Evolutionary conservation across 2,888 invertebrate genomes (phyloP).

Genomic region (Nephrocerus scutellatus): DNA sequence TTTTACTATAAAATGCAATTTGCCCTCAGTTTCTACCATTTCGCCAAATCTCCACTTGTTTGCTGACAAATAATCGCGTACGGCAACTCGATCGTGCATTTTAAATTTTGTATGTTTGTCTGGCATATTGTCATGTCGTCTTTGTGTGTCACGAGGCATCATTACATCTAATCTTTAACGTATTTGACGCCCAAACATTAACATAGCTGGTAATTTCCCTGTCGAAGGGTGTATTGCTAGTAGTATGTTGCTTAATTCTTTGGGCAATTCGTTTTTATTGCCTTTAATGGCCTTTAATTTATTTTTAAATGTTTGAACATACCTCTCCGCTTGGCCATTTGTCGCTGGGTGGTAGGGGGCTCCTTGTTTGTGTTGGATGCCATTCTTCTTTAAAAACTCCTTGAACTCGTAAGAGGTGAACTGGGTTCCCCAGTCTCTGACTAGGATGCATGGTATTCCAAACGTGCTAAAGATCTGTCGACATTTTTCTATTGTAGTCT

Average conservation of each 20-base stretch:
- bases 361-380: constrained; percentile 13
- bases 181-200: constrained; percentile 18
- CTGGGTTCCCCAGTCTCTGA: constrained; percentile 9
- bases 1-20: constrained; percentile 15
- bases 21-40: constrained; percentile 6
- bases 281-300: constrained; percentile 13
- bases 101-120: constrained; percentile 9
- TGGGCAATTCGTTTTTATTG: too few species aligned
- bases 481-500: constrained; percentile 17
- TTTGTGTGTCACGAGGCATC: constrained; percentile 10
- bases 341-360: constrained; percentile 5
- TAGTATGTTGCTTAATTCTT: too few species aligned
- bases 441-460: constrained; percentile 14
- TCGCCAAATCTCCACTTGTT: constrained; percentile 18
- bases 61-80: constrained; percentile 17
- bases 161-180: constrained; percentile 17
- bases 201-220: constrained; percentile 17
- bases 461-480: constrained; percentile 19
- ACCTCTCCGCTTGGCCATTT: constrained; percentile 9
- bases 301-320: constrained; percentile 16
- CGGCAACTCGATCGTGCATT: constrained; percentile 15
- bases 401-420: constrained; percentile 13
- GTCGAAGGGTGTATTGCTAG: constrained; percentile 16
- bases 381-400: constrained; percentile 17
- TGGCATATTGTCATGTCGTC: not conserved